Evolutionary conservation across 2,797 vertebrate species (phyloP).

Genomic region (Crocidura indochinensis): DNA sequence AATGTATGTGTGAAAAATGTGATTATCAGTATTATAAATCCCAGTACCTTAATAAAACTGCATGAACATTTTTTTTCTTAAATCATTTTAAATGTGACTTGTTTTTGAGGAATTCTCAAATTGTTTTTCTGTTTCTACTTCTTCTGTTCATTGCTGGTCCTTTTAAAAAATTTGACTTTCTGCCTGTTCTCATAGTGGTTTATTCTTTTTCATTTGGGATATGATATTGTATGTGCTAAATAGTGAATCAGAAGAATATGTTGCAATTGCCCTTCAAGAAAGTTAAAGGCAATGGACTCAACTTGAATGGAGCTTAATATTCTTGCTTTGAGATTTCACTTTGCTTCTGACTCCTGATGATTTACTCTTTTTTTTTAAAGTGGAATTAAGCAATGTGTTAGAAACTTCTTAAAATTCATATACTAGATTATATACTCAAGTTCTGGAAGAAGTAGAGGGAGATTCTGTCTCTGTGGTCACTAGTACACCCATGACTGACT

Average conservation of each 20-base stretch:
- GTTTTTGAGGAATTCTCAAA: slow-evolving; percentile 1
- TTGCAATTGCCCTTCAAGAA: not conserved
- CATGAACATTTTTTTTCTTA: not conserved
- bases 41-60: too few species aligned
- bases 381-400: slow-evolving; percentile 41
- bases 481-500: not conserved
- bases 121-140: not conserved
- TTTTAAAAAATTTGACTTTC: slow-evolving; percentile 19
- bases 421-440: not conserved
- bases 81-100: not conserved
- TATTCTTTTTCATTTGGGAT: not conserved
- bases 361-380: slow-evolving; percentile 18
- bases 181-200: not conserved
- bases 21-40: too few species aligned
- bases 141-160: not conserved
- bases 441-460: not conserved
- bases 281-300: not conserved
- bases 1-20: too few species aligned
- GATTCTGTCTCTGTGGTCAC: not conserved
- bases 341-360: slow-evolving; percentile 22
- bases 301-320: not conserved
- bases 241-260: not conserved
- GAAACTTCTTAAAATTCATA: not conserved
- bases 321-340: slow-evolving; percentile 24
- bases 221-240: not conserved